A percentile compares a stretch with the other conserved stretches of the same genome.
phyloP scores from a whole-genome alignment of 2,888 invertebrate species.

The Mayetiola destructor region DNA sequence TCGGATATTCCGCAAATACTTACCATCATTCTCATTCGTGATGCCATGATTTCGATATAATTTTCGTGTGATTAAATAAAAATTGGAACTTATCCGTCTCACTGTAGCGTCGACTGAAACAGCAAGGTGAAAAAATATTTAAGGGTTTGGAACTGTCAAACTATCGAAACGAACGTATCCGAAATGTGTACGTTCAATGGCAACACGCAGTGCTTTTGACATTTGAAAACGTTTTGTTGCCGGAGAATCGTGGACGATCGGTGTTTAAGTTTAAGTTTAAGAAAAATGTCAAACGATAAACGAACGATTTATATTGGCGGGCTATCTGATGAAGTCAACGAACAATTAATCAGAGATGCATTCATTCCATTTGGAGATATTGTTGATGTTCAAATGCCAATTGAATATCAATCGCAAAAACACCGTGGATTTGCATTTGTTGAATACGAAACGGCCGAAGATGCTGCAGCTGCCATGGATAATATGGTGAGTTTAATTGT shows the following conservation, averaged over 20 bases:
- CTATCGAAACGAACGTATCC: neutral
- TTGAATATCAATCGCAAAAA: constrained; percentile 94
- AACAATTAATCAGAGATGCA: constrained; percentile 87
- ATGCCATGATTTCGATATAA: neutral
- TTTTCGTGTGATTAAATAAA: neutral
- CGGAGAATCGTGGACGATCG: neutral
- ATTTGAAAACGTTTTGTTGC: neutral
- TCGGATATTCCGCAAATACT: neutral
- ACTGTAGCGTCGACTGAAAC: constrained; percentile 3
- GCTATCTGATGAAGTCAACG: constrained; percentile 87
- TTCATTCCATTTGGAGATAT: constrained; percentile 98
- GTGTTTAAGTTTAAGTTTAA: too few species aligned
- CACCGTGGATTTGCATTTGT: constrained; percentile 98
- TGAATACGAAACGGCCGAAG: constrained; percentile 93
- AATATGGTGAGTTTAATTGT: constrained; percentile 64
- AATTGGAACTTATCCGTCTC: neutral
- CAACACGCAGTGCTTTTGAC: neutral
- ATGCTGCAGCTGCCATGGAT: constrained; percentile 97
- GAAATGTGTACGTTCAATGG: neutral
- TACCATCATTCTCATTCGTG: constrained; percentile 2
- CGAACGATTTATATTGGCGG: constrained; percentile 77
- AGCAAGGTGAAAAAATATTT: constrained; percentile 6
- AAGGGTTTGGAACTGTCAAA: constrained; percentile 8
- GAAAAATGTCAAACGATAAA: constrained; percentile 51
- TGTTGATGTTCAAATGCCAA: constrained; percentile 88